Conservation (phyloP, 2,113 vertebrate genomes). For the Gnathonemus echidnorhynchus region DNA sequence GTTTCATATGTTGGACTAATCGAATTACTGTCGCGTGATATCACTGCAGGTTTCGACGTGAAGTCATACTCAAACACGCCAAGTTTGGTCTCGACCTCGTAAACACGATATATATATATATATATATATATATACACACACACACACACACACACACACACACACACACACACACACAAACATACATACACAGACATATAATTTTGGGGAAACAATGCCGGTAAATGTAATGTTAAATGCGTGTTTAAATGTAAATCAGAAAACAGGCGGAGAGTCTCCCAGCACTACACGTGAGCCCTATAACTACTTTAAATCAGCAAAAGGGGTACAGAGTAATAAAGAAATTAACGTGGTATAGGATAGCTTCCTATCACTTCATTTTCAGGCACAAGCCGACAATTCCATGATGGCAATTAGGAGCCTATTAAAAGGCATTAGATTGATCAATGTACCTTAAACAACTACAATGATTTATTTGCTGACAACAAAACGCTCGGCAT, state of each 20-base stretch:
- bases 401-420: conserved; percentile 87
- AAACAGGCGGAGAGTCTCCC: background rate
- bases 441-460: conserved; percentile 99
- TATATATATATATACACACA: background rate
- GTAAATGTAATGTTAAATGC: conserved; percentile 48
- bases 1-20: background rate
- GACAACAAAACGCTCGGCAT: conserved; percentile 71
- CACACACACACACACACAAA: too few species aligned
- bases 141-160: too few species aligned
- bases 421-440: conserved; percentile 97
- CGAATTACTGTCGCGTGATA: background rate
- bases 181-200: background rate
- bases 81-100: background rate
- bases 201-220: background rate
- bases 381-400: conserved; percentile 66
- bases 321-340: background rate
- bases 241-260: background rate
- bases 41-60: background rate
- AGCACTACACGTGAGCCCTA: background rate
- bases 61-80: background rate
- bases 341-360: too few species aligned
- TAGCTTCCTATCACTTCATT: conserved; percentile 22
- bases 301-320: background rate
- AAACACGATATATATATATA: background rate
- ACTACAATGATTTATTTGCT: conserved; percentile 90